Evolutionary conservation across 2,113 vertebrate species (phyloP), one percentile per base, ranked within the genome.

Genomic region (Anoplopoma fimbria): DNA sequence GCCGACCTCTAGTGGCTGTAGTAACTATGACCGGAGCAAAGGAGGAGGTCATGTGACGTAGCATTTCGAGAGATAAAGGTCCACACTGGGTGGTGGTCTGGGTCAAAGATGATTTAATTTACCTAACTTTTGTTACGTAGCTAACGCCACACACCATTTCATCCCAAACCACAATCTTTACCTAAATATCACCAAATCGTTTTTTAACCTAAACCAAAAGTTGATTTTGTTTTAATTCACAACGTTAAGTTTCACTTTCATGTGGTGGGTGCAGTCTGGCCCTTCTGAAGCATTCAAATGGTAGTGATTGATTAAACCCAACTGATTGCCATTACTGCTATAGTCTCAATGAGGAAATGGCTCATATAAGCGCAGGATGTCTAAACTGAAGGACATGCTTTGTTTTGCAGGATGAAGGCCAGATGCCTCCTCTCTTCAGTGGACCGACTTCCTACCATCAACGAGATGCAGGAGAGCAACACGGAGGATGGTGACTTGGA

Each of bases 391-490:
- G 4, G 7, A 3, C 31, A 12, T 57, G 6, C 12, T 3, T 36
- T 65, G 31, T 4, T 47, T 13, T 73, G 19, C 81, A 93, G 87
- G 53, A 95, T 93, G 93, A 93, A 83, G 90, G 73, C 87, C 49
- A 79, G 82, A 42, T 81, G 74, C 40, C 86, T 82, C 3, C 83
- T 77, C 10, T 75, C 87, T 1, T 14, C 82, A 1, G 90, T 95
- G 78, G 89, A 91, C 55, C 74, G 86, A 42, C 87, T 94, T 33
- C 93, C 93, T 0, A 94, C 89, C 61, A 94, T 94, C 67, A 82
- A 14, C 0, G 90, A 94, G 68, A 70, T 75, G 69, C 89, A 90
- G 45, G 93, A 94, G 75, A 78, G 82, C 0, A 9, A 71, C 40
- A 4, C 33, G 0, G 86, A 78, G 40, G 79, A 87, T 0, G 65